Evolutionary conservation across 1,140 invertebrate species (phyloP).

Genomic region (Achatina immaculata): DNA sequence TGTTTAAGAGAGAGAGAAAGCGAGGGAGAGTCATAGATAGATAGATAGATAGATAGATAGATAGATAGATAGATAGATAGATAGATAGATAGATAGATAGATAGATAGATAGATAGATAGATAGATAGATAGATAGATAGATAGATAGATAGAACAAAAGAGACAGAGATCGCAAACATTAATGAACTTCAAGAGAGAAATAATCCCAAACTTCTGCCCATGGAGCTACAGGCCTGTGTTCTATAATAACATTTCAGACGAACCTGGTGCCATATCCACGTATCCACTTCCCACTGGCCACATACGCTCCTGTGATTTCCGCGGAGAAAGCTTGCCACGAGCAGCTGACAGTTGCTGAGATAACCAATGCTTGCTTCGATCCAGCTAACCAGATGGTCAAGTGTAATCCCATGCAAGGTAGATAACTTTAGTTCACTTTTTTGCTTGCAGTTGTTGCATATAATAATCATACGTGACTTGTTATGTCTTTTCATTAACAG

Average conservation of each 20-base stretch:
- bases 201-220: background rate
- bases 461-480: too few relatives aligned
- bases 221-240: constrained; percentile 65
- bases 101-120: background rate
- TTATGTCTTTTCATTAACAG: too few relatives aligned
- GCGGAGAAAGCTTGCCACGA: constrained; percentile 67
- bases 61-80: background rate
- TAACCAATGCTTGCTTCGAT: constrained; percentile 82
- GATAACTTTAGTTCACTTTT: background rate
- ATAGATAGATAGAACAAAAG: too few relatives aligned
- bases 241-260: constrained; percentile 74
- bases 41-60: too few relatives aligned
- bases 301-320: constrained; percentile 59
- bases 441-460: too few relatives aligned
- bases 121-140: too few relatives aligned
- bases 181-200: background rate
- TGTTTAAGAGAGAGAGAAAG: too few relatives aligned
- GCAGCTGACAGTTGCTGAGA: constrained; percentile 78
- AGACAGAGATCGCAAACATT: background rate
- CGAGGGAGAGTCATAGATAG: too few relatives aligned
- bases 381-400: constrained; percentile 93
- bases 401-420: constrained; percentile 84
- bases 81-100: background rate
- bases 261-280: constrained; percentile 73
- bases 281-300: constrained; percentile 62